Percentiles rank a stretch among this genome's conserved stretches.
Evolutionary conservation across 1,140 invertebrate species (phyloP).

Genomic region (Pseudomyrmex pallidus): DNA sequence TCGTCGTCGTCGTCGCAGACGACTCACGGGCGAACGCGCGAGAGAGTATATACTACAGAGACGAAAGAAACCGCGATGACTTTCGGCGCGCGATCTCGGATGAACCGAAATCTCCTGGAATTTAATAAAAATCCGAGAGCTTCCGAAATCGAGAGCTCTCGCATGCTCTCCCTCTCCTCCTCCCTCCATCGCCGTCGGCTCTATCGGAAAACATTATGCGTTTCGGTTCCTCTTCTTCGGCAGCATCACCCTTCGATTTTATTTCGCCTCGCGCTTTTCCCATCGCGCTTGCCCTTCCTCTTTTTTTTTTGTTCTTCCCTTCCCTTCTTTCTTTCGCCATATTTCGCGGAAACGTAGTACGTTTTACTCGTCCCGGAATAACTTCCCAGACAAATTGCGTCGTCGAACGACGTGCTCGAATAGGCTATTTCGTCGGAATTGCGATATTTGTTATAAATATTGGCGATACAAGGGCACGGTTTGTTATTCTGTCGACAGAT

Average conservation of each 20-base stretch:
- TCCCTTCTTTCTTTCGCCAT: not conserved
- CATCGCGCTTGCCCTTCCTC: not conserved
- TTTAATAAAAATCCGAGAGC: conserved; percentile 64
- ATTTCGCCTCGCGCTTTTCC: conserved; percentile 37
- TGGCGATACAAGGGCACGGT: conserved; percentile 1
- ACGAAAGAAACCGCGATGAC: conserved; percentile 37
- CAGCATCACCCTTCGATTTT: conserved; percentile 34
- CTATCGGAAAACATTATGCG: conserved; percentile 49
- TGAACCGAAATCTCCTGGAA: conserved; percentile 41
- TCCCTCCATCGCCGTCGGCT: not conserved
- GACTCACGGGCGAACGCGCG: not conserved
- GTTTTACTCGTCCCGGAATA: conserved; percentile 24
- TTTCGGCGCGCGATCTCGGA: conserved; percentile 47
- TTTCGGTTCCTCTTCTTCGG: conserved; percentile 19
- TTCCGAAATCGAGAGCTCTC: conserved; percentile 35
- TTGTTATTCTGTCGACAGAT: conserved; percentile 2
- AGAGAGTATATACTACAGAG: not conserved
- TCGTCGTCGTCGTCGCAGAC: not conserved
- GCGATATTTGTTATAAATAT: conserved; percentile 50
- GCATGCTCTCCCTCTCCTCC: not conserved
- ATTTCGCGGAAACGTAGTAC: not conserved
- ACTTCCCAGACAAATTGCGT: conserved; percentile 46
- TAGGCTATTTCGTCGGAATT: conserved; percentile 15
- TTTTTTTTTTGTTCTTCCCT: not conserved
- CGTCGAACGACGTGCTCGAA: not conserved